Conservation (phyloP, 2,888 invertebrate genomes). For the Halocaridina rubra region DNA sequence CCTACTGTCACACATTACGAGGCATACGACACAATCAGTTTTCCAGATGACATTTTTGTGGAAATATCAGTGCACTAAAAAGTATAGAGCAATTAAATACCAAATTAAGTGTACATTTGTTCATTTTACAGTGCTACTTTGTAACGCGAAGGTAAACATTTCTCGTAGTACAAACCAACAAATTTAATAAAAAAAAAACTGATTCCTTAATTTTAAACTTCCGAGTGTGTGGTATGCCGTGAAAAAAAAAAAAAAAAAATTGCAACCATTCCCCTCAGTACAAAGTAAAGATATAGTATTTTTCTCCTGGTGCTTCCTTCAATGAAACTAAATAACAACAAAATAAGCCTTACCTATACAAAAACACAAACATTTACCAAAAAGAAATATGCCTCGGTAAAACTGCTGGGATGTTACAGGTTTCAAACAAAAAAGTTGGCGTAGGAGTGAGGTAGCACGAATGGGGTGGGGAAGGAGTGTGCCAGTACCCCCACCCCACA, state of each 20-base stretch:
- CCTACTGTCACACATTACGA: constrained; percentile 19
- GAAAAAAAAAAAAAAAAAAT: constrained; percentile 24
- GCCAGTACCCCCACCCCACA: constrained; percentile 24
- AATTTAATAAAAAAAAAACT: too few relatives aligned
- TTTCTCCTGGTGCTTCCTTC: constrained; percentile 31
- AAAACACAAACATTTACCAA: constrained; percentile 22
- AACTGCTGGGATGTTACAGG: constrained; percentile 21
- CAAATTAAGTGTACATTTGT: too few relatives aligned
- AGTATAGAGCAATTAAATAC: too few relatives aligned
- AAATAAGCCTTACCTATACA: constrained; percentile 14
- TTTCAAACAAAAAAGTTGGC: constrained; percentile 18
- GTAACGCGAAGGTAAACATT: too few relatives aligned
- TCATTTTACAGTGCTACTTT: too few relatives aligned
- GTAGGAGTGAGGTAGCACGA: constrained; percentile 56
- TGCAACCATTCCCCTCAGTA: constrained; percentile 50
- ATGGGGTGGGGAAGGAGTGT: constrained; percentile 29
- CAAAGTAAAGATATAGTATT: constrained; percentile 40
- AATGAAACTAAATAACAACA: constrained; percentile 20
- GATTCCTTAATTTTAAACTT: too few relatives aligned
- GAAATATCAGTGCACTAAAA: too few relatives aligned
- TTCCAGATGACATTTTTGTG: too few relatives aligned
- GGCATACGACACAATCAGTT: constrained; percentile 20
- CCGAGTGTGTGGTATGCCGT: constrained; percentile 30
- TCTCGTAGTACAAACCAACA: too few relatives aligned
- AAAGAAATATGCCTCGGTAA: not conserved